Evolutionary conservation across 1,140 invertebrate species (phyloP).

Genomic region (Drosophila pallidifrons): DNA sequence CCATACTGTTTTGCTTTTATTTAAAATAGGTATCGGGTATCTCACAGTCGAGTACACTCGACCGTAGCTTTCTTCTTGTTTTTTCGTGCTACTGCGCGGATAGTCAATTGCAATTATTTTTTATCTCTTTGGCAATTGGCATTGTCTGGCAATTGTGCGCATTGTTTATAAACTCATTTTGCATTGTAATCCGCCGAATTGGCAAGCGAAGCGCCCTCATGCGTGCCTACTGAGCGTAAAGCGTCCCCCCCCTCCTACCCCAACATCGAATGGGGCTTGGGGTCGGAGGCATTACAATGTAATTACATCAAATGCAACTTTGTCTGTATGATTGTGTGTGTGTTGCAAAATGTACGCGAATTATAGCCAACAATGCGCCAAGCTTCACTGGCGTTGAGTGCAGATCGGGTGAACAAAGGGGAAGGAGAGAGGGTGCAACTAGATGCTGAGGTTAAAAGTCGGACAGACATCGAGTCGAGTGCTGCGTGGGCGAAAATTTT

Average conservation of each 20-base stretch:
- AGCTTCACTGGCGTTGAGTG: slow-evolving; percentile 27
- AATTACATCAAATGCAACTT: slow-evolving; percentile 80
- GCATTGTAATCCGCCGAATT: slow-evolving; percentile 78
- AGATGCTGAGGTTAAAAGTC: slow-evolving; percentile 1
- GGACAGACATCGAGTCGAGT: slow-evolving; percentile 13
- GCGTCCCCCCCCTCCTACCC: slow-evolving; percentile 1
- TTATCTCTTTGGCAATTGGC: slow-evolving; percentile 69
- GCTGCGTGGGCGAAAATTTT: slow-evolving; percentile 63
- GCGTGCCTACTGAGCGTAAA: slow-evolving; percentile 69
- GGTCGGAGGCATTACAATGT: slow-evolving; percentile 63
- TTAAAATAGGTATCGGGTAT: no score
- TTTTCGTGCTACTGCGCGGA: slow-evolving; percentile 26
- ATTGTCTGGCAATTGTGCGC: slow-evolving; percentile 43
- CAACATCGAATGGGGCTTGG: slow-evolving; percentile 27
- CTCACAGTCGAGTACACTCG: no score
- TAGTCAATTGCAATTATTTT: slow-evolving; percentile 79
- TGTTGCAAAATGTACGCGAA: slow-evolving; percentile 62
- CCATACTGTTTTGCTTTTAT: no score
- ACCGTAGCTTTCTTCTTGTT: not conserved
- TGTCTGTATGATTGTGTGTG: slow-evolving; percentile 40
- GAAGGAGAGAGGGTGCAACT: not conserved
- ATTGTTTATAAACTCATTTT: slow-evolving; percentile 83
- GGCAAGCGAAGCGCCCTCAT: slow-evolving; percentile 60
- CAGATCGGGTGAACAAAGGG: not conserved
- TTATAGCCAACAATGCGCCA: slow-evolving; percentile 39